Conservation (phyloP, 2,888 invertebrate species). For the Notodonta ziczac region DNA sequence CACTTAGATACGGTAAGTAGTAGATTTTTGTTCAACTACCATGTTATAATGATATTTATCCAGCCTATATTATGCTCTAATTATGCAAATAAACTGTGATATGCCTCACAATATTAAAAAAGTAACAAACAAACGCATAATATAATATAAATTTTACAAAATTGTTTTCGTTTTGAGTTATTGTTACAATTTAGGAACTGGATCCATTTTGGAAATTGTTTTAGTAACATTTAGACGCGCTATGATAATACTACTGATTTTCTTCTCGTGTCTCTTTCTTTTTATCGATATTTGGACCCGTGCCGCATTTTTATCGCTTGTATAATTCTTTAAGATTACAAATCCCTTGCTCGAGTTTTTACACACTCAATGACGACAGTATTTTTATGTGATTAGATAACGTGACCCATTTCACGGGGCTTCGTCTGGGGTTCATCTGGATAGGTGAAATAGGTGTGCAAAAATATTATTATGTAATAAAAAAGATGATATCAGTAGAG, state of each 20-base stretch:
- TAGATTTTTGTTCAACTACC: neutral
- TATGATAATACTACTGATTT: neutral
- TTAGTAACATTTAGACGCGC: neutral
- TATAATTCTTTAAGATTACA: constrained; percentile 44
- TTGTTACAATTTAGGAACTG: no score
- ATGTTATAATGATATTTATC: neutral
- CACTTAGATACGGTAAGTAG: neutral
- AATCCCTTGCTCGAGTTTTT: constrained; percentile 30
- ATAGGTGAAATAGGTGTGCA: neutral
- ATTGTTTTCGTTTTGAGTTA: no score
- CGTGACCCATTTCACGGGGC: constrained; percentile 10
- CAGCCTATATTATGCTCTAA: neutral
- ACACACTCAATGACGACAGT: constrained; percentile 30
- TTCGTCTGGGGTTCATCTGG: constrained; percentile 1
- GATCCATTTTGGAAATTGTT: neutral
- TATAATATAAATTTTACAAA: no score
- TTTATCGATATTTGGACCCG: constrained; percentile 25
- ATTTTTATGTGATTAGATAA: constrained; percentile 40
- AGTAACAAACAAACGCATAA: no score
- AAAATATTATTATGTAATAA: neutral
- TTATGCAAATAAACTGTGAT: no score
- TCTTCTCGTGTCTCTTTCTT: constrained; percentile 14
- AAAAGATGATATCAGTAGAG: no score
- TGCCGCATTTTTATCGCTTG: constrained; percentile 35
- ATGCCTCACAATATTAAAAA: no score